Percentiles rank a stretch among this genome's conserved stretches.
These are phyloP conservation scores for Melangyna quadrimaculata DNA, from an alignment of 2,888 invertebrate genomes.

Conservation along the genomic window DNA sequence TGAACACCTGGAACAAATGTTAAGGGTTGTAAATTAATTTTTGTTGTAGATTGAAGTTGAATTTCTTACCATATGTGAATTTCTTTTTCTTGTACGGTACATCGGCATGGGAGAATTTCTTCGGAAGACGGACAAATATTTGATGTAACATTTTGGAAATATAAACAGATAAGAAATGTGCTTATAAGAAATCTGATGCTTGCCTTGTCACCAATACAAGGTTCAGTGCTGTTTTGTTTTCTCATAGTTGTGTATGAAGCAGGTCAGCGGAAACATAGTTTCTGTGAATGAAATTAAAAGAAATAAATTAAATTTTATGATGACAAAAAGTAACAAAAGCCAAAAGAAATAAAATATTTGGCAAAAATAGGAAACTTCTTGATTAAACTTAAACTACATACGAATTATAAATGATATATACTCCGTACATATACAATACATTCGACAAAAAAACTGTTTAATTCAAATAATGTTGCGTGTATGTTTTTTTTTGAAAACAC, in stretches of 20 bases:
- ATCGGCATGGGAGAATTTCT: slow-evolving; percentile 90
- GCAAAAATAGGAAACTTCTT: too few species aligned
- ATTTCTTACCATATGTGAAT: slow-evolving; percentile 93
- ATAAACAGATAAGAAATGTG: slow-evolving; percentile 10
- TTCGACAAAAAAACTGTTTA: too few species aligned
- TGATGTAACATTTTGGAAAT: slow-evolving; percentile 50
- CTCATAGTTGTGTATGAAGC: slow-evolving; percentile 43
- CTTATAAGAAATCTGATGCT: not conserved
- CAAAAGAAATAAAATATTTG: not conserved
- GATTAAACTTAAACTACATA: too few species aligned
- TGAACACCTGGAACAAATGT: slow-evolving; percentile 88
- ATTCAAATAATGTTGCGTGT: too few species aligned
- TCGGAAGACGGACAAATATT: slow-evolving; percentile 88
- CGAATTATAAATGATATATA: too few species aligned
- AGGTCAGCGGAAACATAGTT: slow-evolving; percentile 56
- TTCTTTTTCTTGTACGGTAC: slow-evolving; percentile 89
- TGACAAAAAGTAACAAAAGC: not conserved
- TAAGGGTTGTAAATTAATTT: not conserved
- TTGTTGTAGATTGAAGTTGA: not conserved
- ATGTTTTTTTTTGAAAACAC: too few species aligned
- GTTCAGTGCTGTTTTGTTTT: slow-evolving; percentile 27
- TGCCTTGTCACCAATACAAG: not conserved
- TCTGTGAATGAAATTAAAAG: slow-evolving; percentile 14
- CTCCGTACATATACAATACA: too few species aligned
- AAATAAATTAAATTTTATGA: not conserved